Conservation (phyloP, 2,797 vertebrate genomes). For the Ateles fusciceps region DNA sequence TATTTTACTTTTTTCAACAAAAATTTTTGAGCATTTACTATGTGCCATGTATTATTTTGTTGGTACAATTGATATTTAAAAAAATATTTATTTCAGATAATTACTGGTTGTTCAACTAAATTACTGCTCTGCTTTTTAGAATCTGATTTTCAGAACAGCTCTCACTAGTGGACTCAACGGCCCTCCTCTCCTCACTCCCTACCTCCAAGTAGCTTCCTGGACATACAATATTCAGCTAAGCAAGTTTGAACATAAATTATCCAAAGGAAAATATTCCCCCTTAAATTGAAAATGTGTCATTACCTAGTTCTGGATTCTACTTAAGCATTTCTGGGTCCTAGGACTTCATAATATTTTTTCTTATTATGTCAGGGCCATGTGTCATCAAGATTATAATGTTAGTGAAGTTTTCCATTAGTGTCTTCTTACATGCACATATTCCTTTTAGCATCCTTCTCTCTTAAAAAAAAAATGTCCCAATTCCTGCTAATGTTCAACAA, state of each 20-base stretch:
- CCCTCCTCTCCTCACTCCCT: neutral
- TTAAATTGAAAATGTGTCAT: constrained; percentile 7
- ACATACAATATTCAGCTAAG: neutral
- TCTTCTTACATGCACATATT: neutral
- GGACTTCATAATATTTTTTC: neutral
- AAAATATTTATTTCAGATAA: constrained; percentile 7
- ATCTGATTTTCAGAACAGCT: constrained; percentile 11
- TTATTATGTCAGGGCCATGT: neutral
- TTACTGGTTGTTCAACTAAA: neutral
- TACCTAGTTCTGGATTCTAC: neutral
- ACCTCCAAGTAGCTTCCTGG: neutral
- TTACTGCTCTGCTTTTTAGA: neutral
- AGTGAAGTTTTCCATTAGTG: neutral
- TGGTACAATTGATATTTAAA: neutral
- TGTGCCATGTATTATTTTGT: neutral
- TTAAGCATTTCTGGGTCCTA: neutral
- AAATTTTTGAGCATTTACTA: constrained; percentile 5
- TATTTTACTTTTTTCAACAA: constrained; percentile 23
- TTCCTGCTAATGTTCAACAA: neutral
- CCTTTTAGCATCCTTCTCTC: neutral
- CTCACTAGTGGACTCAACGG: neutral
- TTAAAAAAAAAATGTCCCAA: neutral
- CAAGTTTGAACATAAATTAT: neutral
- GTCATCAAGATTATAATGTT: neutral
- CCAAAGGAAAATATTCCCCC: neutral